Percentiles rank a stretch among this genome's conserved stretches.
These are phyloP conservation scores for Stichodactyla helianthus DNA, from an alignment of 64 coral and sea anemone genomes.

Conservation along the genomic window DNA sequence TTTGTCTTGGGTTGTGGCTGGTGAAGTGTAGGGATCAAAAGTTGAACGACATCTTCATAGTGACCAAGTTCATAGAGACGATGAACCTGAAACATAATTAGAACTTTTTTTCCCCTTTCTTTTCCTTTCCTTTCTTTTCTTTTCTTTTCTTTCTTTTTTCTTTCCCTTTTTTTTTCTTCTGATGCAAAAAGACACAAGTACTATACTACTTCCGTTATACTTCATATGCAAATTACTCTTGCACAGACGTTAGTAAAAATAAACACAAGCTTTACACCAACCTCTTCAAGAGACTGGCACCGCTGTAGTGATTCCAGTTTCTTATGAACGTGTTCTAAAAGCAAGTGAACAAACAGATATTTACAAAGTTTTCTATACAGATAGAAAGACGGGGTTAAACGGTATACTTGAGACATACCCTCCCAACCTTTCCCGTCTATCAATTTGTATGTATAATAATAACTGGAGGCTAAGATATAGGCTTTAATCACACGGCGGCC, in stretches of 20 bases:
- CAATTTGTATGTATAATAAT: too few species aligned
- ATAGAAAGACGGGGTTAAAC: neutral
- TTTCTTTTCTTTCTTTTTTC: too few species aligned
- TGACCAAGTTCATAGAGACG: conserved; percentile 80
- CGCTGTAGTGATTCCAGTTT: conserved; percentile 94
- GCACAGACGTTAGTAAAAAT: neutral
- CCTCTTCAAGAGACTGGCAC: conserved; percentile 98
- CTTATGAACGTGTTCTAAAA: conserved; percentile 86
- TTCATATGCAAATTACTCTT: too few species aligned
- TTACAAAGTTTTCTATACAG: neutral
- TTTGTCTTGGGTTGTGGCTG: conserved; percentile 90
- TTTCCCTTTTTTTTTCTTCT: too few species aligned
- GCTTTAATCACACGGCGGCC: too few species aligned
- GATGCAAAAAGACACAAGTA: too few species aligned
- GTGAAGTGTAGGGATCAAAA: conserved; percentile 71
- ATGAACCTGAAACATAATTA: conserved; percentile 71
- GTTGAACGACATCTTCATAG: conserved; percentile 89
- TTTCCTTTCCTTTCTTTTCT: too few species aligned
- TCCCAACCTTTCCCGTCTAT: too few species aligned
- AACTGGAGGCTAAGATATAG: too few species aligned
- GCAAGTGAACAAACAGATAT: too few species aligned
- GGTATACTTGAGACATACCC: too few species aligned
- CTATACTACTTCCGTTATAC: too few species aligned
- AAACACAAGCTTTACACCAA: neutral
- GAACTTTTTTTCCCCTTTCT: neutral